Evolutionary conservation across 2,888 invertebrate genomes (phyloP).

Genomic region (Acanthacorydalis orientalis): DNA sequence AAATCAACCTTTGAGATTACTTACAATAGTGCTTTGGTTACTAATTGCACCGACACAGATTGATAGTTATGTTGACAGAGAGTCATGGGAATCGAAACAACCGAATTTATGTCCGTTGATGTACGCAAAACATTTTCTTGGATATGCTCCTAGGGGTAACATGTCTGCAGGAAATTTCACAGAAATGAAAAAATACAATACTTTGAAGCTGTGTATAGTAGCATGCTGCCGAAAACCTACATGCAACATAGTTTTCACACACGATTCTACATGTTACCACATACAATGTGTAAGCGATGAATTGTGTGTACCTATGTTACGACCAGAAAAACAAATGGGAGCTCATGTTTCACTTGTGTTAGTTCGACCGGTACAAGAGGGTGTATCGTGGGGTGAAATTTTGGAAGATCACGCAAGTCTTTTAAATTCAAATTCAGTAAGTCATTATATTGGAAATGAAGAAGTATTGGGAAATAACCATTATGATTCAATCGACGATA

Average conservation of each 20-base stretch:
- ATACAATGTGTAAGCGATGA: constrained; percentile 55
- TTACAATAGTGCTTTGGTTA: too few species aligned
- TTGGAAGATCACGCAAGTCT: constrained; percentile 13
- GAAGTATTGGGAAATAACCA: not conserved
- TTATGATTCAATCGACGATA: not conserved
- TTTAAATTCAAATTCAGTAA: not conserved
- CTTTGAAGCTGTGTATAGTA: constrained; percentile 45
- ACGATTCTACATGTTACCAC: constrained; percentile 59
- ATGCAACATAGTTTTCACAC: constrained; percentile 69
- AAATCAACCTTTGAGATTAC: too few species aligned
- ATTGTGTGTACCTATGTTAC: constrained; percentile 48
- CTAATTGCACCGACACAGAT: too few species aligned
- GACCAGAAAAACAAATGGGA: constrained; percentile 22
- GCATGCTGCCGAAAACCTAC: constrained; percentile 45
- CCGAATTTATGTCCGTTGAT: constrained; percentile 1
- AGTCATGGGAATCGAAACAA: not conserved
- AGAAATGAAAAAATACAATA: constrained; percentile 31
- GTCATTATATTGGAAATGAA: not conserved
- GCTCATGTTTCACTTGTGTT: constrained; percentile 59
- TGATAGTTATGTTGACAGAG: not conserved
- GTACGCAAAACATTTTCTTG: constrained; percentile 1
- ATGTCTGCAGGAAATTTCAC: constrained; percentile 35
- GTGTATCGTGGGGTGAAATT: constrained; percentile 33
- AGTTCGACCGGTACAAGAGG: constrained; percentile 48
- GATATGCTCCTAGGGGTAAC: constrained; percentile 4